Percentiles rank a stretch among this genome's conserved stretches.
These are phyloP conservation scores for Anoplius nigerrimus DNA, from an alignment of 2,888 invertebrate species.

Conservation along the genomic window DNA sequence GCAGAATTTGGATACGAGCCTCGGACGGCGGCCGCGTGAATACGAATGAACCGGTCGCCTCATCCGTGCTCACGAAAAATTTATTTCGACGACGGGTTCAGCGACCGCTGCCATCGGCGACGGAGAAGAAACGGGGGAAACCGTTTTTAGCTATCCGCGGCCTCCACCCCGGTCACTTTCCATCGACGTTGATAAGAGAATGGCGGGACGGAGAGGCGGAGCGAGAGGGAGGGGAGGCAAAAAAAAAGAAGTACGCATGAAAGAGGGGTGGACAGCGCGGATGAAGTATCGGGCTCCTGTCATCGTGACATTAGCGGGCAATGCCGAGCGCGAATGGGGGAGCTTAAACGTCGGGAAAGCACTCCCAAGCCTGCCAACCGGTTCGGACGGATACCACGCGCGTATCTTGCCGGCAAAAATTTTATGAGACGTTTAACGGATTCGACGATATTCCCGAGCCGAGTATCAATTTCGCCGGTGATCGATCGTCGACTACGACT, in stretches of 20 bases:
- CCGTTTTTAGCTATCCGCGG: too few relatives aligned
- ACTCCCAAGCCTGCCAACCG: too few relatives aligned
- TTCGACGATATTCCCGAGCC: too few relatives aligned
- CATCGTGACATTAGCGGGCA: slow-evolving; percentile 23
- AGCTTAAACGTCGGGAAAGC: slow-evolving; percentile 16
- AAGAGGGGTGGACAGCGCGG: slow-evolving; percentile 10
- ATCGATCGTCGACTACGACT: too few relatives aligned
- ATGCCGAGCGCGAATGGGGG: slow-evolving; percentile 1
- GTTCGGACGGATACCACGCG: too few relatives aligned
- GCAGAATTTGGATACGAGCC: slow-evolving; percentile 45
- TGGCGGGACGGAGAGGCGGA: slow-evolving; percentile 19
- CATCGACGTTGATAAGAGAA: slow-evolving; percentile 9
- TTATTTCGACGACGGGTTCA: slow-evolving; percentile 25
- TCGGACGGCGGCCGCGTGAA: slow-evolving; percentile 36
- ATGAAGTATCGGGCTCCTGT: slow-evolving; percentile 42
- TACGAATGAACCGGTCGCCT: slow-evolving; percentile 39
- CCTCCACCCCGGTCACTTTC: background rate
- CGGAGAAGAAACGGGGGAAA: background rate
- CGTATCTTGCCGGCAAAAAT: too few relatives aligned
- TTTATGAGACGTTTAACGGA: too few relatives aligned
- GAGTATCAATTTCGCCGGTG: background rate
- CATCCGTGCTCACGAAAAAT: slow-evolving; percentile 31
- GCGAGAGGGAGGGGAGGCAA: background rate
- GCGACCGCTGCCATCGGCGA: slow-evolving; percentile 17
- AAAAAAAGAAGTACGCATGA: slow-evolving; percentile 7